Evolutionary conservation across 1,140 invertebrate genomes (phyloP), one percentile per base, ranked within the genome.

Genomic region (Zophobas atratus): DNA sequence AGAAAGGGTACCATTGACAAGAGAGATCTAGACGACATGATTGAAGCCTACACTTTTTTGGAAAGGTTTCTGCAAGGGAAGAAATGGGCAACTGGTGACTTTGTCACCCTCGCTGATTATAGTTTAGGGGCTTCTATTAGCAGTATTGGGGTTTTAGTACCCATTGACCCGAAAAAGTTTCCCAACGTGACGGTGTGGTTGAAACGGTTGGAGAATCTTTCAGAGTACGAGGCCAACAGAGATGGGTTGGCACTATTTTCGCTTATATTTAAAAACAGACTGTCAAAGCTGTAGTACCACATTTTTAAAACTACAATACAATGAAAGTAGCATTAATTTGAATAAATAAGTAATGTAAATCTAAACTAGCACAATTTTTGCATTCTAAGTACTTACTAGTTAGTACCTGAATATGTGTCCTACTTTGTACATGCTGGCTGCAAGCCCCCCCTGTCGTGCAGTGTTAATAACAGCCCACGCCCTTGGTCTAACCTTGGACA

Each of bases 401-500:
- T 46, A 55, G 53, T 55, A 34, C 32, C 6, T 55, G 6, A 71
- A 49, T 8, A 71, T 71, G 70, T 8, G 41, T n/a, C 70, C 70
- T 32, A 71, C 35, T 34, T 51, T 71, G 41, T 71, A 71, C 43
- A 71, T 71, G 70, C 43, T 48, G 32, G 41, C 39, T n/a, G 70
- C 70, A n/a, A 73, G 70, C 60, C 70, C 90, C 1, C 91, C 92
- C 0, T 90, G 90, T 67, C 86, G 92, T 51, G 84, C 88, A 46
- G 88, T 92, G 36, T 84, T 91, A 60, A 82, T 93, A 82, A 81
- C 90, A n/a, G 90, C 89, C 1, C 91, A 91, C 81, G 85, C 88
- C 56, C 77, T 94, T 0, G 91, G 90, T 8, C 84, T 93, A 32
- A 89, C 92, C 73, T 83, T 93, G 2, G 92, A 94, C 82, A 80